A percentile compares a stretch with the other conserved stretches of the same genome.
phyloP scores from a whole-genome alignment of 2,113 vertebrate species.

The Colius striatus region DNA sequence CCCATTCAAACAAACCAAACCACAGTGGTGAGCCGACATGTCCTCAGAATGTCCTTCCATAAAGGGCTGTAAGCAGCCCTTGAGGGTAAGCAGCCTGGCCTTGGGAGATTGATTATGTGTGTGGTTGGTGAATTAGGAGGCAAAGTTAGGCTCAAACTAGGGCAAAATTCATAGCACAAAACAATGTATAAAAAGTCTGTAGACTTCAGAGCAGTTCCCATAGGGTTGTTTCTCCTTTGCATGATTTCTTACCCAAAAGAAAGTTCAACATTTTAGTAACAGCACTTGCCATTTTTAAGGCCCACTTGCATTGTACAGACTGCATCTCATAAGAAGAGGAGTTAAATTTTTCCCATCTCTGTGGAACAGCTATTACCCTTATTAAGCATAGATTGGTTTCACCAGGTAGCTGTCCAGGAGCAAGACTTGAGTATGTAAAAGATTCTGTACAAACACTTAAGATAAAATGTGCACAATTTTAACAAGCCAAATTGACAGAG shows the following conservation, averaged over 20 bases:
- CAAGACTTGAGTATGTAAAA: neutral
- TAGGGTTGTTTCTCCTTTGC: neutral
- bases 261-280: neutral
- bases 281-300: neutral
- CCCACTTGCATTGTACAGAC: neutral
- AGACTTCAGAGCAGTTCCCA: neutral
- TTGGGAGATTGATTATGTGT: accelerated
- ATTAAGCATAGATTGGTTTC: neutral
- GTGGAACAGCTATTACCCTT: neutral
- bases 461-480: neutral
- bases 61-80: neutral
- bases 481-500: neutral
- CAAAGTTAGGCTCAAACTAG: neutral
- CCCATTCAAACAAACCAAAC: neutral
- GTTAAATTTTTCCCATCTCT: neutral
- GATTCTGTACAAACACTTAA: neutral
- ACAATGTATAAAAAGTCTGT: neutral
- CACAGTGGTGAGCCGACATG: neutral
- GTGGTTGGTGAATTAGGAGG: neutral
- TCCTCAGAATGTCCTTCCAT: neutral
- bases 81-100: neutral
- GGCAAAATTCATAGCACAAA: neutral
- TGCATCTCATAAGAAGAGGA: neutral
- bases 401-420: neutral
- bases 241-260: neutral